Evolutionary conservation across 2,888 invertebrate genomes (phyloP), one percentile per base, ranked within the genome.

Genomic region (Sminthurinus aureus): DNA sequence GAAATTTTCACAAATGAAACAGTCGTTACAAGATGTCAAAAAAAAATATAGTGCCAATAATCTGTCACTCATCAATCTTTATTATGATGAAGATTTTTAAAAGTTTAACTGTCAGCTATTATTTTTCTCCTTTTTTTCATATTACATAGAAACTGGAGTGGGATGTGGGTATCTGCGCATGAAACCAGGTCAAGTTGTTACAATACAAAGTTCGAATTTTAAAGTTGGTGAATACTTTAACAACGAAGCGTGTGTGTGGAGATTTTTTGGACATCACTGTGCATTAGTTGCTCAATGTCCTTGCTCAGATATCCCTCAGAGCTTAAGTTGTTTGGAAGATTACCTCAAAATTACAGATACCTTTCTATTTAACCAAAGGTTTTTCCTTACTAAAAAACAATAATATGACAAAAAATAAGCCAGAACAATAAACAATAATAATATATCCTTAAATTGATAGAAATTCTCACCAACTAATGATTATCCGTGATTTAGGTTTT

Each of bases 161-260:
- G 87, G 87, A 1, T 86, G 87, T 81, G 87, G 87, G 13, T 85
- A 79, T 50, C 81, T 75, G 11, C 66, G 80, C 26, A 79, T 87
- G 71, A 81, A 67, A 52, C 74, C 85, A 9, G 80, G 82, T 58
- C 83, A 86, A 52, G 78, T 85, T 8, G 81, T 86, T 13, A 82
- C 84, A 58, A 84, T 87, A 50, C 77, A 83, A 67, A 87, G 85
- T 51, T 84, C 79, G 12, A 87, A 87, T 73, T 87, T 83, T 78
- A 83, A 79, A n/a, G 52, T 78, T 8, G 84, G 79, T 9, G 79
- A 80, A 22, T 87, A 87, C 71, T 83, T 69, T 74, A 87, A 87
- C 73, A 86, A 83, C 58, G 87, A 87, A 51, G 85, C 85, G 0
- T 86, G 85, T 73, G 84, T 84, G 13, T 87, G 87, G 87, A 84